Conservation (phyloP, 2,888 invertebrate genomes). For the Caenorhabditis sinica region DNA sequence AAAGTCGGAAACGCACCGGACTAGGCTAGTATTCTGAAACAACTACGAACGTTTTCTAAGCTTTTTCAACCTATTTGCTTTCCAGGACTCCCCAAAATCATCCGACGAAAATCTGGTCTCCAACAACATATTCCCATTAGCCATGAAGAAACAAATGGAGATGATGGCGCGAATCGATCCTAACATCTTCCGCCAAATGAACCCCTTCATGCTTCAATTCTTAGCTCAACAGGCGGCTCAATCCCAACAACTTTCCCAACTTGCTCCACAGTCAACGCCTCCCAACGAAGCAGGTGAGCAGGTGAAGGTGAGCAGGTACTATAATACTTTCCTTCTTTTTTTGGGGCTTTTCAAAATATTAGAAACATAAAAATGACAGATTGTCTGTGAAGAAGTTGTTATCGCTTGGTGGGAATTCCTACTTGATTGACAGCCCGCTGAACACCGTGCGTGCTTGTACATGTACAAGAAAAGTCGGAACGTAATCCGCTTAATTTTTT, state of each 20-base stretch:
- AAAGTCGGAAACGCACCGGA: no score
- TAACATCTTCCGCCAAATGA: slow-evolving; percentile 39
- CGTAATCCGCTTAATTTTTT: slow-evolving; percentile 59
- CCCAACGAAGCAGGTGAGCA: slow-evolving; percentile 59
- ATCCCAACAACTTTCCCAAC: slow-evolving; percentile 14
- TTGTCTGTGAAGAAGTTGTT: slow-evolving; percentile 2
- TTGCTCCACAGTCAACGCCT: slow-evolving; percentile 36
- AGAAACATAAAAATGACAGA: background rate
- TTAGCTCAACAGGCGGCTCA: slow-evolving; percentile 35
- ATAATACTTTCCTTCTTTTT: background rate
- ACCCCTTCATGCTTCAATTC: slow-evolving; percentile 49
- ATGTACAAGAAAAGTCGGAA: slow-evolving; percentile 34
- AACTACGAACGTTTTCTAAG: no score
- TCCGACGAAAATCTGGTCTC: slow-evolving; percentile 57
- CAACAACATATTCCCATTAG: slow-evolving; percentile 6
- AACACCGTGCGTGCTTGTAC: slow-evolving; percentile 48
- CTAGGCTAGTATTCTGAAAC: no score
- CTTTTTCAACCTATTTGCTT: background rate
- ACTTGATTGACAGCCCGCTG: slow-evolving; percentile 49
- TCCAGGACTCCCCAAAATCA: slow-evolving; percentile 67
- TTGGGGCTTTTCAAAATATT: background rate
- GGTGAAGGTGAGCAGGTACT: slow-evolving; percentile 52
- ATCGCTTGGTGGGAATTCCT: background rate
- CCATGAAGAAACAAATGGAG: slow-evolving; percentile 65
- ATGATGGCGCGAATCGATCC: slow-evolving; percentile 57